Evolutionary conservation across 2,888 invertebrate species (phyloP).

Genomic region (Eurois occulta): DNA sequence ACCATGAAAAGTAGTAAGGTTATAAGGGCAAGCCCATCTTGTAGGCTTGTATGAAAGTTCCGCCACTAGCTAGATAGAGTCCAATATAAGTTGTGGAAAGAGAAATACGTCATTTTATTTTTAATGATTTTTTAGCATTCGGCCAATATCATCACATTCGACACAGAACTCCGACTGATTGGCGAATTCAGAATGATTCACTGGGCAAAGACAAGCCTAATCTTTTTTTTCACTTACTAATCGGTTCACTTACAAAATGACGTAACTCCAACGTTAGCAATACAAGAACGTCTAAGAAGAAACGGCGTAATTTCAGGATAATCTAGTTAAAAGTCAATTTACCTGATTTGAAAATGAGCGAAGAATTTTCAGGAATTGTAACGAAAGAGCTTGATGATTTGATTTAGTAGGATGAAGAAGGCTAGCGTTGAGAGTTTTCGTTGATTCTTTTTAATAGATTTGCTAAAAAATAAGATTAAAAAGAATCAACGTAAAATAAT

Average conservation of each 20-base stretch:
- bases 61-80: background rate
- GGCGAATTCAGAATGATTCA: slow-evolving; percentile 16
- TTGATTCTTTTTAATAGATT: background rate
- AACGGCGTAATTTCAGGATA: slow-evolving; percentile 39
- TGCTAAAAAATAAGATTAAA: background rate
- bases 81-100: background rate
- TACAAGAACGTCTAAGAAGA: background rate
- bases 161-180: background rate
- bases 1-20: no score
- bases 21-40: no score
- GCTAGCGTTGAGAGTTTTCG: background rate
- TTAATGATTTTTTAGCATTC: no score
- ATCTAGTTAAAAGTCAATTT: slow-evolving; percentile 43
- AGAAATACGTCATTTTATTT: no score
- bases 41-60: no score
- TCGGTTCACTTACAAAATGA: slow-evolving; percentile 27
- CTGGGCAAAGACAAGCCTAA: background rate
- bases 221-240: slow-evolving; percentile 1
- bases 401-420: background rate
- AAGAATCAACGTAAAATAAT: no score
- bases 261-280: slow-evolving; percentile 6
- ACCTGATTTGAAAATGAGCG: slow-evolving; percentile 43
- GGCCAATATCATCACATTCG: background rate
- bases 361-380: slow-evolving; percentile 46
- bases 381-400: slow-evolving; percentile 11